Base-by-base conservation (phyloP, 2,797 vertebrate species). In the Oreonectes daqikongensis region DNA sequence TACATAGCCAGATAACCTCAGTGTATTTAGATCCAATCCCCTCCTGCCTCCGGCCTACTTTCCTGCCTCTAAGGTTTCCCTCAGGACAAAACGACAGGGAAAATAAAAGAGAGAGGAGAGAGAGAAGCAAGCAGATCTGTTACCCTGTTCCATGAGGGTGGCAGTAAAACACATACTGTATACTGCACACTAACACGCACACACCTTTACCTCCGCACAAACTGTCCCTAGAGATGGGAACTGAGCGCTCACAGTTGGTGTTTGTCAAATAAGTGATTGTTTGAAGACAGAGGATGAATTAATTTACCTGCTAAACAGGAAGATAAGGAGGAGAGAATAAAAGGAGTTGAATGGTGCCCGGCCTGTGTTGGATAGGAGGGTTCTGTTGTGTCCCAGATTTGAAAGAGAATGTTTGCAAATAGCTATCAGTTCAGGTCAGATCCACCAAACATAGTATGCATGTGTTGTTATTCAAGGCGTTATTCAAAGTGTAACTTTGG, bases 351-450 rank as follows among this genome's bases (percentile, higher is more conserved):
- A 91, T 84, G 83, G 79, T 85, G 82, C 86, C 86, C 86, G 90
- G 86, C 86, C 83, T 85, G 74, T 75, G 50, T 81, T 83, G 85
- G 85, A 88, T 88, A 84, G 71, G 85, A 85, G 88, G 85, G 86
- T 88, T 88, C 82, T 59, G 63, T 83, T 81, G 79, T 89, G 90
- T 89, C 89, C 90, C 88, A 94, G 91, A 92, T 95, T 91, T 92
- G 84, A 87, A 87, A 89, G 90, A 89, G 90, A 92, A 89, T 85
- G 86, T 74, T 73, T 73, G 82, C 72, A 83, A 81, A 81, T 72
- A 76, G 24, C 50, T 61, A 68, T 69, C 69, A 69, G 64, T 77
- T 72, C n/a, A 32, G 64, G 30, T 65, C 40, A 65, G 55, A 81
- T 20, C 50, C 53, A 57, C 30, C 42, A 66, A 68, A 65, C 52